Percentiles rank a stretch among this genome's conserved stretches.
phyloP scores from a whole-genome alignment of 2,888 invertebrate genomes.

The Ecdyonurus torrentis region DNA sequence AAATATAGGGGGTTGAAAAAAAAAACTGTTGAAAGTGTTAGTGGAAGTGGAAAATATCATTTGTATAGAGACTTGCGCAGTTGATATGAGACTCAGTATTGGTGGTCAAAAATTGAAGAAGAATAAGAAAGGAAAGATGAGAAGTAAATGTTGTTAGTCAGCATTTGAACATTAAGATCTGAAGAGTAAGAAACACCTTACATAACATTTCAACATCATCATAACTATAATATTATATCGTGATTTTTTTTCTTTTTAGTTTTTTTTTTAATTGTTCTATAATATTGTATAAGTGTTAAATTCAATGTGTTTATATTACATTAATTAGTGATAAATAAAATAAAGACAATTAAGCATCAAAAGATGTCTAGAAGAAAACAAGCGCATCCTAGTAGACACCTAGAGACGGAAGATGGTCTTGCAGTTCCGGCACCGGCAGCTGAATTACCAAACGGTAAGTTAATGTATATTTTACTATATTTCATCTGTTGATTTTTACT shows the following conservation, averaged over 20 bases:
- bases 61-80: conserved; percentile 3
- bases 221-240: too few relatives aligned
- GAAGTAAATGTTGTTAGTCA: neutral
- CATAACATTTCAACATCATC: too few relatives aligned
- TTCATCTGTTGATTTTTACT: neutral
- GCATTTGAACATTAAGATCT: neutral
- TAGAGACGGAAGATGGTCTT: conserved; percentile 13
- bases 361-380: conserved; percentile 16
- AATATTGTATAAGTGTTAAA: too few relatives aligned
- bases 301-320: too few relatives aligned
- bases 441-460: neutral
- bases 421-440: neutral
- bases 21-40: neutral
- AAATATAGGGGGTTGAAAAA: neutral
- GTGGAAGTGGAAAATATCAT: neutral
- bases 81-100: neutral
- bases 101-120: neutral
- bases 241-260: too few relatives aligned
- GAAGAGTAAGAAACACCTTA: neutral
- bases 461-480: too few relatives aligned
- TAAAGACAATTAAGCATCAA: neutral
- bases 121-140: conserved; percentile 4
- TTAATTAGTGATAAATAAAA: too few relatives aligned
- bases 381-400: conserved; percentile 14
- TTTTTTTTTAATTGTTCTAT: too few relatives aligned